Percentiles rank a stretch among this genome's conserved stretches.
phyloP scores from a whole-genome alignment of 1,140 invertebrate species.

The Aporrectodea caliginosa region DNA sequence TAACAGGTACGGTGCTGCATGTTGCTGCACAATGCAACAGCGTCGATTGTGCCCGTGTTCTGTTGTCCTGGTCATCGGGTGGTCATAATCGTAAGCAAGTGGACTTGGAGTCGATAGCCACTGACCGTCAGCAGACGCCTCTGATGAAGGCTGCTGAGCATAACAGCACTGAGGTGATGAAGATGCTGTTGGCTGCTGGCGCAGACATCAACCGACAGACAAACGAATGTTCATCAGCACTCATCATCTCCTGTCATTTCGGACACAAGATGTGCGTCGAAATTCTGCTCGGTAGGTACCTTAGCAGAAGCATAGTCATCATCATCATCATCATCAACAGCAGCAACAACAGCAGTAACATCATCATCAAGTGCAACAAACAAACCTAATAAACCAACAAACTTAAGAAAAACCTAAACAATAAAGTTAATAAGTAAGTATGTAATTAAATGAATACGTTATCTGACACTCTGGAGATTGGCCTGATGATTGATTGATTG shows the following conservation, averaged over 20 bases:
- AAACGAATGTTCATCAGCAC: neutral
- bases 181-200: neutral
- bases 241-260: neutral
- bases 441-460: no score
- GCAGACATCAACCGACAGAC: neutral
- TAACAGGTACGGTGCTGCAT: neutral
- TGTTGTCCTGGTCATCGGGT: neutral
- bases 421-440: no score
- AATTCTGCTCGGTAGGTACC: neutral
- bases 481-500: no score
- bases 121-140: neutral
- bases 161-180: neutral
- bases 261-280: neutral
- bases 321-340: no score
- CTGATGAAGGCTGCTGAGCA: neutral
- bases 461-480: no score
- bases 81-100: neutral
- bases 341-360: no score
- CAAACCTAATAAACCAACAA: no score
- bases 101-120: neutral
- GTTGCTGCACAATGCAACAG: neutral
- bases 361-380: no score
- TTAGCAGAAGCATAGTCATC: no score
- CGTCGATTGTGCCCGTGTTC: neutral
- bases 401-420: no score